Evolutionary conservation across 1,140 invertebrate species (phyloP).

Genomic region (Yoshiicerus persimilis): DNA sequence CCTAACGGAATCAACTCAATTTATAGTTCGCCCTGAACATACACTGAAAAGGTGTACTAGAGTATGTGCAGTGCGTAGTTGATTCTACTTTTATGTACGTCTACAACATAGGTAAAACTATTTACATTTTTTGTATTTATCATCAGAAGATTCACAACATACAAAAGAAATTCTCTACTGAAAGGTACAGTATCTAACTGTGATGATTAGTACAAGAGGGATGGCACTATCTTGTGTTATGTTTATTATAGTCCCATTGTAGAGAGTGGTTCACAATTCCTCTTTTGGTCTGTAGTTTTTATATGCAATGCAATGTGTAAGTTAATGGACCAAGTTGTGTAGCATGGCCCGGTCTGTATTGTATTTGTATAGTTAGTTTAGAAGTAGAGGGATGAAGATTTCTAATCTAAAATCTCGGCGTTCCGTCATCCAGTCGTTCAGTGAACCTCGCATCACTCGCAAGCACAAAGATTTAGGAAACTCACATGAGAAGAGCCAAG

Average conservation of each 20-base stretch:
- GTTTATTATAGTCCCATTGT: not conserved
- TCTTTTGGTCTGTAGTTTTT: not conserved
- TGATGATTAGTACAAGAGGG: not conserved
- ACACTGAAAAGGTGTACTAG: no score
- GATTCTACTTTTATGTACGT: not conserved
- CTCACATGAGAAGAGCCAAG: not conserved
- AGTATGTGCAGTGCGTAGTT: no score
- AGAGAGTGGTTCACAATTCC: not conserved
- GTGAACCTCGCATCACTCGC: not conserved
- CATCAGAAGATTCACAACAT: not conserved
- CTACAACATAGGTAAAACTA: not conserved
- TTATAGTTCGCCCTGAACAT: no score
- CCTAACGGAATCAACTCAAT: no score
- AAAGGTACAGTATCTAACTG: not conserved
- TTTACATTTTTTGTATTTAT: not conserved
- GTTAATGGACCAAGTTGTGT: no score
- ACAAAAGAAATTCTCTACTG: not conserved
- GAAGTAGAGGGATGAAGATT: constrained; percentile 3
- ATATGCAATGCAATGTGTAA: no score
- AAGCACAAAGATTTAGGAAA: not conserved
- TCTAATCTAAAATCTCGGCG: constrained; percentile 8
- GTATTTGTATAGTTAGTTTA: not conserved
- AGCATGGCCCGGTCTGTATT: not conserved
- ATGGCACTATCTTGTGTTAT: not conserved
- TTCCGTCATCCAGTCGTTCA: not conserved